phyloP scores from a whole-genome alignment of 2,113 vertebrate genomes.

The Cryptomyrus ogoouensis region DNA sequence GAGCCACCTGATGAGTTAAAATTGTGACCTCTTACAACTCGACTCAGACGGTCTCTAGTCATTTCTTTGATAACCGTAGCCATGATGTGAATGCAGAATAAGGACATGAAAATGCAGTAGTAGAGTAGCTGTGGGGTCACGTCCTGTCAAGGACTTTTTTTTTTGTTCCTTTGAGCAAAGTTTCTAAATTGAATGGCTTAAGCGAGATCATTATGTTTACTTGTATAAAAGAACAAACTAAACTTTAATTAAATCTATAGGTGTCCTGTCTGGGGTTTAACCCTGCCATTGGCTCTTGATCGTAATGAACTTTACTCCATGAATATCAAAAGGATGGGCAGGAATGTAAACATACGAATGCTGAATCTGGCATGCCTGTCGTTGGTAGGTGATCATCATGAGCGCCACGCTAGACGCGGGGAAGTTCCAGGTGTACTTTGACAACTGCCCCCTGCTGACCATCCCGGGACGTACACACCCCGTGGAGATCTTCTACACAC shows the following conservation, averaged over 20 bases:
- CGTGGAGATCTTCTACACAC: slow-evolving; percentile 96
- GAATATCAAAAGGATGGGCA: neutral
- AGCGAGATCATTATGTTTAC: neutral
- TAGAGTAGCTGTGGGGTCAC: neutral
- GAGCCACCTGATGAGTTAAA: neutral
- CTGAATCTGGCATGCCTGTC: slow-evolving; percentile 1
- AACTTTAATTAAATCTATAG: slow-evolving; percentile 4
- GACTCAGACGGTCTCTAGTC: neutral
- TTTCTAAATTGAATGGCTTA: neutral
- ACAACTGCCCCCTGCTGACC: slow-evolving; percentile 87
- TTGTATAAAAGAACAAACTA: neutral
- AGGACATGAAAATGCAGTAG: neutral
- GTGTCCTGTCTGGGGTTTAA: neutral
- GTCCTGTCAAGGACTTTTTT: neutral
- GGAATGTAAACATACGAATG: neutral
- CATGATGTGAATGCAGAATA: neutral
- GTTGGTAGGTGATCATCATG: slow-evolving; percentile 85
- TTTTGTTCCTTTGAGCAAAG: neutral
- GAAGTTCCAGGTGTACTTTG: slow-evolving; percentile 96
- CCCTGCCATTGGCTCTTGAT: neutral
- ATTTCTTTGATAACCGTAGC: neutral
- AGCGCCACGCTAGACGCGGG: slow-evolving; percentile 93
- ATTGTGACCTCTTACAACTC: neutral
- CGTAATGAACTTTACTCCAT: neutral
- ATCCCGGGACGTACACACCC: slow-evolving; percentile 93